Conservation (phyloP, 2,797 vertebrate genomes). For the Capromys pilorides region DNA sequence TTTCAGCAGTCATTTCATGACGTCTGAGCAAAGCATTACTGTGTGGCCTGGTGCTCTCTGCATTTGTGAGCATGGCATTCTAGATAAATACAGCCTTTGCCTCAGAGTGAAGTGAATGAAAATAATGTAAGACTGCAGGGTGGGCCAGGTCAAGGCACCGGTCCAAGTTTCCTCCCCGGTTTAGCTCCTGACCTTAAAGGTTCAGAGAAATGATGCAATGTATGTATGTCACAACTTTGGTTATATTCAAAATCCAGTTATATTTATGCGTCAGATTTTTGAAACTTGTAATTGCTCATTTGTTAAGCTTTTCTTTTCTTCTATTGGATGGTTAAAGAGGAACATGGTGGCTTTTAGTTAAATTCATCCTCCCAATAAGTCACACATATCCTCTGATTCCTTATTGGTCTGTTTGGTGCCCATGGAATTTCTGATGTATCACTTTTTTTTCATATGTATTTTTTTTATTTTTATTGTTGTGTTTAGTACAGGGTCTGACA, state of each 20-base stretch:
- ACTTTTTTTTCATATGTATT: constrained; percentile 49
- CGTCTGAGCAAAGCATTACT: constrained; percentile 63
- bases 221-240: constrained; percentile 55
- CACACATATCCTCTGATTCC: constrained; percentile 40
- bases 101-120: constrained; percentile 62
- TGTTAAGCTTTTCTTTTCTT: not conserved
- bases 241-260: constrained; percentile 6
- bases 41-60: constrained; percentile 64
- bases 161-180: not conserved
- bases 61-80: not conserved
- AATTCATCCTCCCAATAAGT: constrained; percentile 57
- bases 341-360: not conserved
- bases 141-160: constrained; percentile 63
- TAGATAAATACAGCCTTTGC: constrained; percentile 13
- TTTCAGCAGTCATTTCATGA: constrained; percentile 53
- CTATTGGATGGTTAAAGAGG: not conserved
- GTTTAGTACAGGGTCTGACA: too few relatives aligned
- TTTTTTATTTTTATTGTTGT: not conserved
- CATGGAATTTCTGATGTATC: constrained; percentile 31
- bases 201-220: constrained; percentile 25
- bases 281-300: not conserved
- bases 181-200: not conserved
- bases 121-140: constrained; percentile 38
- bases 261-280: not conserved
- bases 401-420: constrained; percentile 27